Evolutionary conservation across 1,140 invertebrate genomes (phyloP).

Genomic region (Bombus turneri): DNA sequence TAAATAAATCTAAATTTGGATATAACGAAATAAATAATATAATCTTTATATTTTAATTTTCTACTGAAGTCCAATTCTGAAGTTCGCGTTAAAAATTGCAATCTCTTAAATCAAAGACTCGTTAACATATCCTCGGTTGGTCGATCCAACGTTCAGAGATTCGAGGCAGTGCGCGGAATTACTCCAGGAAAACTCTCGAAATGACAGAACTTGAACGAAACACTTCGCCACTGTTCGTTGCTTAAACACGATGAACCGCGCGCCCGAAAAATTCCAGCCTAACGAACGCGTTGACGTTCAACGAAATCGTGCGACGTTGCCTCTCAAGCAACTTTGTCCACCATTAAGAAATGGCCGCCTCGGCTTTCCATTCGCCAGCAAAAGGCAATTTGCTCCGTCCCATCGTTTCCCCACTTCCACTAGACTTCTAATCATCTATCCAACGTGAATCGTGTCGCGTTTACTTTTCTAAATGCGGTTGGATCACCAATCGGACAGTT

Average conservation of each 20-base stretch:
- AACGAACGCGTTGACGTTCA: slow-evolving; percentile 3
- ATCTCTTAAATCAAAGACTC: not conserved
- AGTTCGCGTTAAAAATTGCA: not conserved
- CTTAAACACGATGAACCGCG: slow-evolving; percentile 12
- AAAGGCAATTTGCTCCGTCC: not conserved
- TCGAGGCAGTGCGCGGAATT: not conserved
- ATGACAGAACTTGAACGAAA: not conserved
- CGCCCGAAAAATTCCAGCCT: not conserved
- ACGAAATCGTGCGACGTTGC: slow-evolving; percentile 1
- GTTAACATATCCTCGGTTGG: not conserved
- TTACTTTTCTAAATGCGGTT: not conserved
- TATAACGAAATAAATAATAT: not conserved
- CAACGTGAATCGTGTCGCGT: not conserved
- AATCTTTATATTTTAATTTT: not conserved
- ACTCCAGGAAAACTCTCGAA: not conserved
- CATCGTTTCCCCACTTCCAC: not conserved
- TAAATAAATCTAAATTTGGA: not conserved
- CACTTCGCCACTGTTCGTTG: not conserved
- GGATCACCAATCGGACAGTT: not conserved
- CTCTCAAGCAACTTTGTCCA: not conserved
- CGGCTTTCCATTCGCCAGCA: not conserved
- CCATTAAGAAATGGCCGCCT: slow-evolving; percentile 10
- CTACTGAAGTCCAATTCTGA: not conserved
- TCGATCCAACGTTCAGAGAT: not conserved
- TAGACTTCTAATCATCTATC: not conserved